phyloP scores from a whole-genome alignment of 1,140 invertebrate species.

The Nixonia krombeini region DNA sequence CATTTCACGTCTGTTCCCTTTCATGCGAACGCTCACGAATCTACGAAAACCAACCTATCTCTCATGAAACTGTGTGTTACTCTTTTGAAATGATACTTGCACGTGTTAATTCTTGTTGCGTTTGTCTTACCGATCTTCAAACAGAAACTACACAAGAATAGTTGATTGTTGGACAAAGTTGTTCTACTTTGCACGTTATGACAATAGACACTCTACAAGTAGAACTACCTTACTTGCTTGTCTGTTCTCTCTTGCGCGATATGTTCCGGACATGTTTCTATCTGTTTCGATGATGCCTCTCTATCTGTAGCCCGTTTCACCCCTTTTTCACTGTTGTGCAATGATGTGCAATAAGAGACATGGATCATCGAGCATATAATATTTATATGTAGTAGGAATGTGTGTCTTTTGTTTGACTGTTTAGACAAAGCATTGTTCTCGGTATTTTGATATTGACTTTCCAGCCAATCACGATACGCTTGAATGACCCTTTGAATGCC shows the following conservation, averaged over 20 bases:
- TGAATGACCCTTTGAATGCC: neutral
- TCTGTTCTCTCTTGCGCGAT: slow-evolving; percentile 21
- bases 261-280: slow-evolving; percentile 17
- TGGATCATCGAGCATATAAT: too few species aligned
- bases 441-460: slow-evolving; percentile 4
- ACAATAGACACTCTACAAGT: slow-evolving; percentile 19
- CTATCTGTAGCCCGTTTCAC: slow-evolving; percentile 24
- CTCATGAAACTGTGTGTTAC: slow-evolving; percentile 5
- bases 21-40: too few species aligned
- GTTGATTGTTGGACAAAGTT: slow-evolving; percentile 25
- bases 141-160: slow-evolving; percentile 20
- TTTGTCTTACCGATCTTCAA: slow-evolving; percentile 16
- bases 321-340: slow-evolving; percentile 23
- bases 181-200: slow-evolving; percentile 32
- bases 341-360: too few species aligned
- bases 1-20: too few species aligned
- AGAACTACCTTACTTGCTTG: slow-evolving; percentile 25
- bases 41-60: too few species aligned
- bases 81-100: slow-evolving; percentile 23
- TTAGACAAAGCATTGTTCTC: slow-evolving; percentile 21
- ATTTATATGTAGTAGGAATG: slow-evolving; percentile 25
- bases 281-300: slow-evolving; percentile 32
- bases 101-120: slow-evolving; percentile 24
- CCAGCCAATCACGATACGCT: slow-evolving; percentile 5
- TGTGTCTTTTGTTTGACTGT: slow-evolving; percentile 16